Percentiles rank a stretch among this genome's conserved stretches.
phyloP scores from a whole-genome alignment of 1,140 invertebrate genomes.

The Zaprionus inermis region DNA sequence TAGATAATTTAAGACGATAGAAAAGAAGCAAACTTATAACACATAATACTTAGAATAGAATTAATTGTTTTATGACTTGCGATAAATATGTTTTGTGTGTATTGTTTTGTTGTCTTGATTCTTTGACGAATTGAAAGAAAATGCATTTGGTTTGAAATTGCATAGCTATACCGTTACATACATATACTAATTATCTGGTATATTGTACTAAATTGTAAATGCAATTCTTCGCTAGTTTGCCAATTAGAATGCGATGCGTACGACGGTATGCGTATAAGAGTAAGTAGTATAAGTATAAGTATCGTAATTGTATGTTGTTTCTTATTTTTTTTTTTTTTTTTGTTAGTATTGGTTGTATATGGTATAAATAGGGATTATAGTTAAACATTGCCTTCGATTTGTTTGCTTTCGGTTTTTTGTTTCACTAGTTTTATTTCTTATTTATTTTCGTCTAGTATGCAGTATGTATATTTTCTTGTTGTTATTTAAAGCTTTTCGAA shows the following conservation, averaged over 20 bases:
- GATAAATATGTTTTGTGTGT: constrained; percentile 3
- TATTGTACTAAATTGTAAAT: constrained; percentile 29
- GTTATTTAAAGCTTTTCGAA: constrained; percentile 38
- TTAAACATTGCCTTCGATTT: constrained; percentile 7
- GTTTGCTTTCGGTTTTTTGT: constrained; percentile 17
- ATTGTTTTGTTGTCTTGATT: neutral
- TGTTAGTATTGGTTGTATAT: neutral
- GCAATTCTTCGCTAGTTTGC: constrained; percentile 36
- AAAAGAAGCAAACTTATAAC: constrained; percentile 6
- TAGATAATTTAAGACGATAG: constrained; percentile 1
- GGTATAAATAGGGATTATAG: constrained; percentile 22
- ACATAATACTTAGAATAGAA: constrained; percentile 18
- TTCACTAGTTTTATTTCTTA: constrained; percentile 17
- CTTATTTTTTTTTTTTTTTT: too few species aligned
- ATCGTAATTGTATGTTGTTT: constrained; percentile 15
- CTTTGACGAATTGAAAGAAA: constrained; percentile 1
- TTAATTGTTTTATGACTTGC: constrained; percentile 4
- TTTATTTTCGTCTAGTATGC: constrained; percentile 10
- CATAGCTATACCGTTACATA: constrained; percentile 4
- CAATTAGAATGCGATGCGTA: constrained; percentile 8
- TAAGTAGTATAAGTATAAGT: constrained; percentile 13
- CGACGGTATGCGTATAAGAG: constrained; percentile 11
- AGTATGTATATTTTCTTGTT: constrained; percentile 10
- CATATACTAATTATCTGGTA: neutral
- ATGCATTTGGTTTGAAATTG: constrained; percentile 39